Evolutionary conservation across 2,797 vertebrate species (phyloP), one percentile per base, ranked within the genome.

Genomic region (Muscicapa comitata): DNA sequence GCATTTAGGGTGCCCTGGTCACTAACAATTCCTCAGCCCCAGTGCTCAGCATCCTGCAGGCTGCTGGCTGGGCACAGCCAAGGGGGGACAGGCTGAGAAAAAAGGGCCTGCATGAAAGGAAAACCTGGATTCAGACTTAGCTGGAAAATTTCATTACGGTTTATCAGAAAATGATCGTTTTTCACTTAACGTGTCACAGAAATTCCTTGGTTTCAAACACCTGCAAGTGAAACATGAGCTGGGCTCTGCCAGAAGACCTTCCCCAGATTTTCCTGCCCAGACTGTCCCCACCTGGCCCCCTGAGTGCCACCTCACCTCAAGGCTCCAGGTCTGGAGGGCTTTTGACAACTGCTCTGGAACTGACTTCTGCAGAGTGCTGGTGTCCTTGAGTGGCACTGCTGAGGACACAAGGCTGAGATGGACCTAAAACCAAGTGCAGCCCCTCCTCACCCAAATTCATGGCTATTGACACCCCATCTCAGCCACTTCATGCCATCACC

Each of bases 1-100:
- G 94, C 91, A 94, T 95, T 92, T 91, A 90, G 95, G 79, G 84
- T 9, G 6, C 86, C 70, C 91, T 1, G 17, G 48, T 63, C 2
- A 0, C 80, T 17, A 42, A 89, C 84, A 92, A 73, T 18, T 77
- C 86, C 93, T 77, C 68, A 53, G 84, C 50, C 48, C 9, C 37
- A 68, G 9, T 0, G 0, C 59, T 73, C 40, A 1, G 83, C 54
- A 55, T n/a, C 78, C 92, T 76, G 86, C 77, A 82, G 73, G 68
- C 81, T 83, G 83, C 76, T 67, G 71, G 43, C 81, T 51, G 77
- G 86, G 67, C 50, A 91, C 48, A 55, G n/a, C 45, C 92, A 63
- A 31, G 37, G 28, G n/a, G 37, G 58, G 17, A 54, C 29, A 37
- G 82, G 18, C 67, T 74, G 59, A 28, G 87, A 45, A 86, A 55